Percentiles rank a stretch among this genome's conserved stretches.
These are phyloP conservation scores for Phalera bucephala DNA, from an alignment of 2,888 invertebrate genomes.

Conservation along the genomic window DNA sequence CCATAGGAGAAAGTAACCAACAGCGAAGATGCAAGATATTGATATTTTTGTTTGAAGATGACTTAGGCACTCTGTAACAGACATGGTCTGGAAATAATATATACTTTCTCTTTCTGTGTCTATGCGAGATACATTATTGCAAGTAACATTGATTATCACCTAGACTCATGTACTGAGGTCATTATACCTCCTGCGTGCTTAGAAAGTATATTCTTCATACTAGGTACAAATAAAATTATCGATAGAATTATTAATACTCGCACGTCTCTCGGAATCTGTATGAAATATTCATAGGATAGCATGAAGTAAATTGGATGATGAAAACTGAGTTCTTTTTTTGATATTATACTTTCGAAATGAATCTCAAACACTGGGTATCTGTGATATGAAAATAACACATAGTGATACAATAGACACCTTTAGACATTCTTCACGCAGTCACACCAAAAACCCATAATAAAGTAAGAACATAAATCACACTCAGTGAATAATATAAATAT, in stretches of 20 bases:
- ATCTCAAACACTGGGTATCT: no score
- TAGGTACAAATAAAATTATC: slow-evolving; percentile 2
- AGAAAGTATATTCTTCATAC: slow-evolving; percentile 10
- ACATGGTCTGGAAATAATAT: neutral
- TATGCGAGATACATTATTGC: slow-evolving; percentile 7
- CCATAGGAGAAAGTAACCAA: slow-evolving; percentile 4
- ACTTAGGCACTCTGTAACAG: slow-evolving; percentile 1
- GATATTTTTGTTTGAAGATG: slow-evolving; percentile 12
- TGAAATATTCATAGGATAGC: neutral
- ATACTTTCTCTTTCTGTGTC: slow-evolving; percentile 24
- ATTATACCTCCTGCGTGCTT: no score
- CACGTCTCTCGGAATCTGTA: neutral
- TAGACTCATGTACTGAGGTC: slow-evolving; percentile 1
- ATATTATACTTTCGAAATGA: no score
- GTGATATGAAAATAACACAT: no score
- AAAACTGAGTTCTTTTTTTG: no score
- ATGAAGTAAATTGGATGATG: neutral
- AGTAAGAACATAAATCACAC: no score
- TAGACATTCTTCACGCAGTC: no score
- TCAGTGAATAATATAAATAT: neutral
- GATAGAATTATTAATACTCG: slow-evolving; percentile 2
- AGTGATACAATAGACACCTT: no score
- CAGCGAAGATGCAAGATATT: slow-evolving; percentile 10
- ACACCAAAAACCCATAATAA: no score
- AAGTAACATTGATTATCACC: slow-evolving; percentile 7